Base-by-base conservation (phyloP, 2,888 invertebrate genomes). In the Andrena praecox region DNA sequence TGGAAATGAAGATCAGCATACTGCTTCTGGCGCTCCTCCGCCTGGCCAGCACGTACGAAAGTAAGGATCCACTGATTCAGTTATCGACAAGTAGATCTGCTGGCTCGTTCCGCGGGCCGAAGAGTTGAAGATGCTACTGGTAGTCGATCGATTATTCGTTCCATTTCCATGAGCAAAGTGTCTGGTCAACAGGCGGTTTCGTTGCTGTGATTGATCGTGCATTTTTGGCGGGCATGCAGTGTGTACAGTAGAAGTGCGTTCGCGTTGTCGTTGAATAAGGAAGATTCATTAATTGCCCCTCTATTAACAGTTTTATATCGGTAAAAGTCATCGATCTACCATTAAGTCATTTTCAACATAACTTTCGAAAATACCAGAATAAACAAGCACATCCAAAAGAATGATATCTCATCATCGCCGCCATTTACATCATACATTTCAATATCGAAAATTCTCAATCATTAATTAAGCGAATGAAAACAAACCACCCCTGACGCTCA, bases 1-100 rank as follows among this genome's bases (percentile, higher is more conserved):
- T 91, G 91, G 89, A 90, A 87, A 82, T 91, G 84, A 90, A 89
- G 88, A 87, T 89, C 87, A 90, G 89, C 86, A 85, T 91, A 76
- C 83, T 91, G 83, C 91, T 91, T 76, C 83, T 91, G 84, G 90
- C 86, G 85, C 88, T 88, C 66, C 90, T 91, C 74, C 90, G 89
- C 82, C 89, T 91, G 64, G 87, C 90, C 81, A 87, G 87, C 82
- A 84, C 90, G 78, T 85, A 91, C 72, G 90, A 90, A 85, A 90
- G 91, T 91, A 89, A 91, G 91, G 56, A 80, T 76, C 59, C 42
- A 33, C 7, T 59, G 62, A 74, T 54, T 74, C 33, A 42, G 29
- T 48, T 74, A 12, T n/a, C n/a, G 33, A 24, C 8, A 10, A 10
- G 12, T 20, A 48, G 1, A 27, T 48, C 1, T 7, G 12, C n/a